Evolutionary conservation across 2,113 vertebrate species (phyloP).

Genomic region (Leptocoma aspasia): DNA sequence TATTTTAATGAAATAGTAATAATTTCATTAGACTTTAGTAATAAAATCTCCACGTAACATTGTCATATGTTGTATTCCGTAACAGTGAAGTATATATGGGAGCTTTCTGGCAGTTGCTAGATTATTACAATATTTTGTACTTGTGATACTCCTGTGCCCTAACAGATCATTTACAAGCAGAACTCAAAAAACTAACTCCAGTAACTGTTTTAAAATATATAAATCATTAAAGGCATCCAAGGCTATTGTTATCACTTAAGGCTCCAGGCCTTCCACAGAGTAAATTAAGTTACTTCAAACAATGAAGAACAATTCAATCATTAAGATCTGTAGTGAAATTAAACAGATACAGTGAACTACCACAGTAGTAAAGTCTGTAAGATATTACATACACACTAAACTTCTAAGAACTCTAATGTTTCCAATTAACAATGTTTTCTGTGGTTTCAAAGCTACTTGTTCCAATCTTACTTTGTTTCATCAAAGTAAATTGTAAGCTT

Average conservation of each 20-base stretch:
- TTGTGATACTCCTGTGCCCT: neutral
- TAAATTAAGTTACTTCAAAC: neutral
- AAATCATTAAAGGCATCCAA: neutral
- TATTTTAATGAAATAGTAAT: neutral
- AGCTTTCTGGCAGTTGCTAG: neutral
- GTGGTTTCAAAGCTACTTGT: neutral
- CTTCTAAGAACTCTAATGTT: neutral
- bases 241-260: neutral
- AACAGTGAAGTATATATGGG: neutral
- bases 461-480: neutral
- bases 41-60: neutral
- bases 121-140: neutral
- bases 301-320: neutral
- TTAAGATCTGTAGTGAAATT: neutral
- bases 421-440: neutral
- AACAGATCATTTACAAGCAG: neutral
- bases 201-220: neutral
- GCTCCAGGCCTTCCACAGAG: neutral
- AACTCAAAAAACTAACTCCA: neutral
- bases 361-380: neutral
- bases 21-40: neutral
- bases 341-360: neutral
- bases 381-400: neutral
- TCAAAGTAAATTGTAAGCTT: neutral
- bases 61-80: neutral